Percentiles rank a stretch among this genome's conserved stretches.
These are phyloP conservation scores for Sesia apiformis DNA, from an alignment of 2,888 invertebrate genomes.

Conservation along the genomic window DNA sequence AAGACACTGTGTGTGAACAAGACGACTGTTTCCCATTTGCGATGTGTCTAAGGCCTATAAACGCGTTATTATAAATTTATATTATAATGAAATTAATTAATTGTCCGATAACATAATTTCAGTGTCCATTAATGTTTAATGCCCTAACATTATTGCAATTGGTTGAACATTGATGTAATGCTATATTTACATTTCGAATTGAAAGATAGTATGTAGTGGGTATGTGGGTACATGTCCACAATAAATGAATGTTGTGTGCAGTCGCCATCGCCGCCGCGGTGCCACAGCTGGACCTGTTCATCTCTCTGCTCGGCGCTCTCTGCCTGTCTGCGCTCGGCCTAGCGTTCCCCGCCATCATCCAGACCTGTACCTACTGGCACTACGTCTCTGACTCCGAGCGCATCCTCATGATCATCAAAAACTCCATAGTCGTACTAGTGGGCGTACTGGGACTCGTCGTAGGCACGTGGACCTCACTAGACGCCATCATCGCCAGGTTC, in stretches of 20 bases:
- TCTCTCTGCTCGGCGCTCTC: slow-evolving; percentile 89
- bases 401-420: slow-evolving; percentile 75
- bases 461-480: slow-evolving; percentile 81
- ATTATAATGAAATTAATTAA: too few species aligned
- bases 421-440: slow-evolving; percentile 77
- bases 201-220: too few species aligned
- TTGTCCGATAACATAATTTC: too few species aligned
- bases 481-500: slow-evolving; percentile 77
- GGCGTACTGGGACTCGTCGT: slow-evolving; percentile 79
- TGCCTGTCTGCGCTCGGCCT: slow-evolving; percentile 91
- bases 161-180: too few species aligned
- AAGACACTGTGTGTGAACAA: too few species aligned
- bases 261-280: slow-evolving; percentile 89
- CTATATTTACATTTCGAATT: too few species aligned
- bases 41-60: too few species aligned
- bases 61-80: too few species aligned
- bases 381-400: slow-evolving; percentile 70
- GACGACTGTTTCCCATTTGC: too few species aligned
- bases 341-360: slow-evolving; percentile 92
- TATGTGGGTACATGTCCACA: background rate
- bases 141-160: too few species aligned
- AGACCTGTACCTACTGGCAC: slow-evolving; percentile 88
- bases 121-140: too few species aligned
- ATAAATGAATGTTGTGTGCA: slow-evolving; percentile 45
- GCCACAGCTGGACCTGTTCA: slow-evolving; percentile 87